Evolutionary conservation across 2,797 vertebrate species (phyloP).

Genomic region (Buceros bicornis): DNA sequence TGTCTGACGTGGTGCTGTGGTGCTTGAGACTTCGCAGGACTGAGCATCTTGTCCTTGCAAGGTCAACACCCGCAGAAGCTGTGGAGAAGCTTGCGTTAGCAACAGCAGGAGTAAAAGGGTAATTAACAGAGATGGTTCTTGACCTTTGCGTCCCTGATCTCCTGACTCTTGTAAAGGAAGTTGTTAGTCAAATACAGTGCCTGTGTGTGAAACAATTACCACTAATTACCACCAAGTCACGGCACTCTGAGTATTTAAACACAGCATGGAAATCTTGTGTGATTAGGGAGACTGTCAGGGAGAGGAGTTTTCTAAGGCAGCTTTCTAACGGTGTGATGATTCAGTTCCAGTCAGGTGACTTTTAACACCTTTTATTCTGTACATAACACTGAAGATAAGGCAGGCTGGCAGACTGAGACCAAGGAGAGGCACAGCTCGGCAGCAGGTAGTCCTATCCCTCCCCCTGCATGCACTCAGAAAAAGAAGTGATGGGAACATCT

Average conservation of each 20-base stretch:
- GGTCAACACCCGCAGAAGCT: neutral
- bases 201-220: neutral
- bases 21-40: neutral
- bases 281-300: neutral
- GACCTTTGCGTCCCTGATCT: neutral
- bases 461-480: rapidly evolving
- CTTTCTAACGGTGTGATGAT: neutral
- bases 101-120: neutral
- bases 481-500: neutral
- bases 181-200: neutral
- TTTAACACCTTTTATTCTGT: neutral
- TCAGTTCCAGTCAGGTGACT: neutral
- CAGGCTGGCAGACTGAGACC: neutral
- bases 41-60: neutral
- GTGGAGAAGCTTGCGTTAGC: neutral
- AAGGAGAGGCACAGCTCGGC: rapidly evolving
- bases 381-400: neutral
- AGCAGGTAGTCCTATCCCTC: neutral
- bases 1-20: rapidly evolving
- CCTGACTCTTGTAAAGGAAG: neutral
- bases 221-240: neutral
- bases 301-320: neutral
- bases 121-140: neutral
- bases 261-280: neutral
- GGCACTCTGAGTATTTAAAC: neutral